Evolutionary conservation across 2,797 vertebrate species (phyloP), one percentile per base, ranked within the genome.

Genomic region (Clamator glandarius): DNA sequence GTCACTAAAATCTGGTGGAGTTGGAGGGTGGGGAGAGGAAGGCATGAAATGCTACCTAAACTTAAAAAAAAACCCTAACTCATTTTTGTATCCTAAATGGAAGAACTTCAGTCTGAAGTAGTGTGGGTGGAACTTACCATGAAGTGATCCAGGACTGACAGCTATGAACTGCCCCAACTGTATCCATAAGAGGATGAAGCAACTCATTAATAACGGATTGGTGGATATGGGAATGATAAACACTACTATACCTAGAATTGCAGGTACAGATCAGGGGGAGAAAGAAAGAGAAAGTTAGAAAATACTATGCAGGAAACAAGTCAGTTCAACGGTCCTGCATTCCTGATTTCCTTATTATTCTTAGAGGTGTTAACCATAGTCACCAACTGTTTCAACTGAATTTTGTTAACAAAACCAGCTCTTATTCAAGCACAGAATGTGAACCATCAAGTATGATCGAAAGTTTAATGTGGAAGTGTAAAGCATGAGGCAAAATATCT

Each of bases 141-240:
- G 84, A 73, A 96, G 92, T 96, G 95, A 96, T 96, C 93, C 95
- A 96, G 94, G 95, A 96, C 20, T 96, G 95, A 96, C 96, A 96
- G 96, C 96, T 96, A 95, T 95, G 93, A 96, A 96, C 96, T 96
- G 96, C 95, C 95, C 92, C 94, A 96, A 96, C 31, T 96, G 96
- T 94, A 95, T 96, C 96, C 96, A 96, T 93, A 96, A 96, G 79
- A 94, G 96, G 70, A 96, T 95, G 96, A 96, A 96, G 95, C 92
- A 96, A 88, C 95, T 95, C 95, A 96, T 96, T 96, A 96, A 96
- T 96, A 96, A 96, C 95, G 94, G 96, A 96, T 96, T 96, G 96
- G 95, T 96, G 94, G 96, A 95, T 96, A 96, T 96, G 94, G 96
- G 91, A 96, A 96, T 96, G 96, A 96, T 66, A 96, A 96, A 96